phyloP scores from a whole-genome alignment of 2,888 invertebrate species.

The Boloria euphrosyne region DNA sequence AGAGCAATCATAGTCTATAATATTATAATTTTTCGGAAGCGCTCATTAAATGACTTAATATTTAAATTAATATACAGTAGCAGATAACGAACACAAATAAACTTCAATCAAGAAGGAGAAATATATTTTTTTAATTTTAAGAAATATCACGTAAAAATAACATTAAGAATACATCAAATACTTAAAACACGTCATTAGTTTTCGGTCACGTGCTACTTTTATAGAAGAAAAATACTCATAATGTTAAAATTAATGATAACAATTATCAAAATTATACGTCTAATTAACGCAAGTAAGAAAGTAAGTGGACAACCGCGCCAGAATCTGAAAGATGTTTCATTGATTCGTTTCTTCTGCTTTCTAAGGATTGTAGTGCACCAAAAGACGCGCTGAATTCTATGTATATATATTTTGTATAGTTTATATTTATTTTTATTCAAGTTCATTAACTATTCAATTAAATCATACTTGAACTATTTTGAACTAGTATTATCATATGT shows the following conservation, averaged over 20 bases:
- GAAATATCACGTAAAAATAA: not conserved
- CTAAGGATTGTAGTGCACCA: conserved; percentile 14
- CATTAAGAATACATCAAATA: not conserved
- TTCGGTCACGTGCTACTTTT: conserved; percentile 29
- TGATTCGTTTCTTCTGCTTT: conserved; percentile 37
- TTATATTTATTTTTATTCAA: too few relatives aligned
- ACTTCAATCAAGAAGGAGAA: too few relatives aligned
- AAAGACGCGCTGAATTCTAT: not conserved
- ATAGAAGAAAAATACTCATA: conserved; percentile 19
- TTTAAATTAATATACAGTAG: too few relatives aligned
- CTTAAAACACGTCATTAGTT: conserved; percentile 30
- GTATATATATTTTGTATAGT: too few relatives aligned
- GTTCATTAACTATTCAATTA: too few relatives aligned
- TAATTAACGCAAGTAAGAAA: conserved; percentile 37
- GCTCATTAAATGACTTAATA: too few relatives aligned
- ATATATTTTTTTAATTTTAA: too few relatives aligned
- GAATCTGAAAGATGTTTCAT: conserved; percentile 38
- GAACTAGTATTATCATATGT: too few relatives aligned
- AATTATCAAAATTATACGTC: conserved; percentile 39
- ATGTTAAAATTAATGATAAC: conserved; percentile 30
- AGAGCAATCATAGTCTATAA: too few relatives aligned
- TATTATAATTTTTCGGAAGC: too few relatives aligned
- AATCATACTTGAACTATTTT: too few relatives aligned
- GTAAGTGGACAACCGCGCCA: conserved; percentile 37
- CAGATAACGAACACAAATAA: too few relatives aligned